Conservation (phyloP, 2,113 vertebrate genomes). For the Platycercus adscitus region DNA sequence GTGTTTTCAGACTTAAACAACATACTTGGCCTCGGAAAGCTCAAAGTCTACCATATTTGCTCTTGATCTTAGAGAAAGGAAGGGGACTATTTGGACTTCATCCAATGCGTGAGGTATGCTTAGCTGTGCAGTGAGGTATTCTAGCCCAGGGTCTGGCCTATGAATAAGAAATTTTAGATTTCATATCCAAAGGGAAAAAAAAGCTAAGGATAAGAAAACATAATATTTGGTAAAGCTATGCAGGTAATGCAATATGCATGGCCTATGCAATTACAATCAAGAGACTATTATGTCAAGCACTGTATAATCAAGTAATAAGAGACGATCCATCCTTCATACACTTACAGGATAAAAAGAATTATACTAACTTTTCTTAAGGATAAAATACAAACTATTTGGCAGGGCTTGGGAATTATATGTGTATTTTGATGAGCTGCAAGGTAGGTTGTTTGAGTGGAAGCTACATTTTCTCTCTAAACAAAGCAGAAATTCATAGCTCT, state of each 20-base stretch:
- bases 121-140: neutral
- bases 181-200: neutral
- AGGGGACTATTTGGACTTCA: neutral
- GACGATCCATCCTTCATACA: neutral
- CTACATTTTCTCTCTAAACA: neutral
- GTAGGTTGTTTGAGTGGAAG: neutral
- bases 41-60: neutral
- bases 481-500: constrained; percentile 5
- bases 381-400: neutral
- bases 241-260: constrained; percentile 5
- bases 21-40: neutral
- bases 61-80: neutral
- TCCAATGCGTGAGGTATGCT: fast-evolving
- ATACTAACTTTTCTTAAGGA: neutral
- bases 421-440: neutral
- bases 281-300: neutral
- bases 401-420: neutral
- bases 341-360: neutral
- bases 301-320: constrained; percentile 10
- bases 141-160: neutral
- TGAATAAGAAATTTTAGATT: neutral
- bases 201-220: neutral
- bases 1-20: neutral
- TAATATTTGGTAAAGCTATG: neutral
- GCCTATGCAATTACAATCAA: constrained; percentile 15